Base-by-base conservation (phyloP, 2,113 vertebrate genomes). In the Capreolus pygargus region DNA sequence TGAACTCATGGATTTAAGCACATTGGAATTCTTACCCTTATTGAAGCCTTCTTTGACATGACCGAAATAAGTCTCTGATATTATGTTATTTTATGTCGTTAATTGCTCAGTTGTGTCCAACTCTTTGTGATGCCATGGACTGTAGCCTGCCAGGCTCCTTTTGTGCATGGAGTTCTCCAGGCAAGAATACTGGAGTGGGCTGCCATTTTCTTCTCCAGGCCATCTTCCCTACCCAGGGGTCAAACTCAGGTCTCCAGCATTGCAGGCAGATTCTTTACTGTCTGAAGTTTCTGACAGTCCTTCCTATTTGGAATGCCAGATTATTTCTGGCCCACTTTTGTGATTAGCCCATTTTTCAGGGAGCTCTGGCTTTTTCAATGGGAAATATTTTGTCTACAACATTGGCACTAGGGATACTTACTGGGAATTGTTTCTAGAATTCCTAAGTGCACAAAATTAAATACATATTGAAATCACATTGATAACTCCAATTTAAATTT, bases 61-160 rank as follows among this genome's bases (percentile, higher is more conserved):
- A 83, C 70, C 19, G 23, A 45, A 17, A 6, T 52, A 70, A n/a
- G 5, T 82, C 6, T 81, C 60, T 23, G 19, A 74, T 39, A 5
- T 39, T 36, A 36, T 36, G 4, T 70, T 74, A 74, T 74, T 39
- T 74, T 74, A 74, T 39, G n/a, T 74, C 12, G 67, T 74, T 74
- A 74, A 11, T 23, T 74, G n/a, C 19, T 74, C 19, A 74, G 19
- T 39, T 74, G 67, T 74, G 67, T 74, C 67, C 21, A 5, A 74
- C 67, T 39, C 67, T 36, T 12, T 74, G 67, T 0, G 0, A 74
- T 5, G 2, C n/a, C 4, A 0, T 39, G 19, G 19, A 74, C 6
- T 74, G n/a, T 74, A 74, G 67, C 5, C 21, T 39, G 21, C n/a
- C 19, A 39, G 19, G 67, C 10, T 74, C n/a, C 10, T 39, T n/a